phyloP scores from a whole-genome alignment of 2,797 vertebrate species.

The Spondyliosoma cantharus region DNA sequence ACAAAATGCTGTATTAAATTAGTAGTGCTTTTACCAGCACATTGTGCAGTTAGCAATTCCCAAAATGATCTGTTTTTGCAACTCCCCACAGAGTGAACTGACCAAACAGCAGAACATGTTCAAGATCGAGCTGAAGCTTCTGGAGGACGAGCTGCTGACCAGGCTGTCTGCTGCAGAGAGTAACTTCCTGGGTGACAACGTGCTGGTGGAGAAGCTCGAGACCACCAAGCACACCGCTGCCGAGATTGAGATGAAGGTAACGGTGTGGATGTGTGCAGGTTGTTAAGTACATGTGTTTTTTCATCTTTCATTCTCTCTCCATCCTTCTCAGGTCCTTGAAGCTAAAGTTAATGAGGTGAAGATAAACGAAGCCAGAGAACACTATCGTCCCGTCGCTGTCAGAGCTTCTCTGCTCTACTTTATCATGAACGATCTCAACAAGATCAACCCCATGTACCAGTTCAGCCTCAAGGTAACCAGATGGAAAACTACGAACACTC shows the following conservation, averaged over 20 bases:
- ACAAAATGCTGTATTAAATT: neutral
- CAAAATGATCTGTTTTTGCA: neutral
- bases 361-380: conserved; percentile 87
- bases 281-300: neutral
- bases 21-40: neutral
- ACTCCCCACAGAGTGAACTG: conserved; percentile 79
- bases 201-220: conserved; percentile 87
- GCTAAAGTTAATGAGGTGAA: conserved; percentile 88
- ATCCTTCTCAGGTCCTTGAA: conserved; percentile 83
- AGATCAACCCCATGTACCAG: conserved; percentile 91
- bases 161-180: conserved; percentile 84
- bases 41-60: no score
- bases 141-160: conserved; percentile 86
- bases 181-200: conserved; percentile 85
- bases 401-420: conserved; percentile 88
- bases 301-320: neutral
- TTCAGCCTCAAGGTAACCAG: conserved; percentile 82
- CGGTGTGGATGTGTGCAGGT: fast-evolving
- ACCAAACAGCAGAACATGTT: conserved; percentile 90
- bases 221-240: conserved; percentile 87
- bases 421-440: conserved; percentile 89
- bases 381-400: conserved; percentile 86
- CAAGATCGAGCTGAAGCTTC: conserved; percentile 89
- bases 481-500: neutral
- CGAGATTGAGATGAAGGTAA: conserved; percentile 86